Base-by-base conservation (phyloP, 1,140 invertebrate genomes). In the Melanaphis sacchari region DNA sequence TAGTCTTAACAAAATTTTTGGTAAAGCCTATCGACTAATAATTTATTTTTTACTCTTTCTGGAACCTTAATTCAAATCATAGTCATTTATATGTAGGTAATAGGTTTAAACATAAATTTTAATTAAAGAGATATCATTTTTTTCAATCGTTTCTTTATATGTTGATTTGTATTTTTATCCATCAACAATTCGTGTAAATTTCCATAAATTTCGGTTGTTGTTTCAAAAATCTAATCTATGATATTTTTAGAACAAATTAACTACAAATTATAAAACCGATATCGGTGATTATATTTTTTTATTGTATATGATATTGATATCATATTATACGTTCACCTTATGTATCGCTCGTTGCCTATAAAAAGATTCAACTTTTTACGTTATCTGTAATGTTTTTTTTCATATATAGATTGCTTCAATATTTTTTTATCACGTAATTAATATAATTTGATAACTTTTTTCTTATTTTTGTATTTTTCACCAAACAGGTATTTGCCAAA, bases 161-260 rank as follows among this genome's bases (percentile, higher is more conserved):
- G 59, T 66, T 66, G 59, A n/a, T 15, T 76, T n/a, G 59, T 76
- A 76, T 76, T 76, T 76, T 76, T 76, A 76, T 76, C 15, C 59
- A 76, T n/a, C 0, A 15, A 76, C 59, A 76, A 15, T 76, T 15
- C 31, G n/a, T 76, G 59, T 76, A 76, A 76, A 76, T 15, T 76
- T 76, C 31, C 31, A 76, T 76, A 15, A 76, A 76, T n/a, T 11
- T 76, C 59, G 11, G 24, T 31, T n/a, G 59, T 36, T 36, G 31
- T 76, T 76, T n/a, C 31, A 6, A 76, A 76, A n/a, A 76, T n/a
- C 31, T 76, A n/a, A 76, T 76, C 31, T n/a, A 21, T 18, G 59
- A 76, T 76, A 76, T 76, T 76, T 76, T 76, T n/a, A 76, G 59
- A n/a, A 76, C 31, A 76, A 76, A 76, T n/a, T n/a, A n/a, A 76